Conservation (phyloP, 2,113 vertebrate species). For the Eulacestoma nigropectus region DNA sequence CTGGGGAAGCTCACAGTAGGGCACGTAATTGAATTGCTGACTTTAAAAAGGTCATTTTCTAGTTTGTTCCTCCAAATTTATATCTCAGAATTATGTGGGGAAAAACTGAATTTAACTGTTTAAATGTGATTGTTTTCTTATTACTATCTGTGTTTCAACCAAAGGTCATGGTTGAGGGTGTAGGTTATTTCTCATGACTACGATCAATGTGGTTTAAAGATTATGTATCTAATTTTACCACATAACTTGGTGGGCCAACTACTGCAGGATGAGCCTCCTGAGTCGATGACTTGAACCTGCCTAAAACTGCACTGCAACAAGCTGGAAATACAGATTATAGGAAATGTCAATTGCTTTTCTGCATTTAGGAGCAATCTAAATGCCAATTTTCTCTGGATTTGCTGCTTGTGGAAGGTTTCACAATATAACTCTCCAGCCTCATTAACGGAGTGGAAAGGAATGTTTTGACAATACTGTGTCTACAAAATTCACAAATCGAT, state of each 20-base stretch:
- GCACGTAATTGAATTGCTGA: constrained; percentile 34
- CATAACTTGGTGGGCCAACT: constrained; percentile 45
- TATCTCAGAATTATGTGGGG: constrained; percentile 52
- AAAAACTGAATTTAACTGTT: constrained; percentile 54
- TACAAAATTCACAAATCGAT: constrained; percentile 69
- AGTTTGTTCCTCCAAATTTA: constrained; percentile 56
- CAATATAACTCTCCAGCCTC: constrained; percentile 53
- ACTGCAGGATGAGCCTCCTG: constrained; percentile 19
- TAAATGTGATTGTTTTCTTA: constrained; percentile 57
- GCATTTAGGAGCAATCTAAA: constrained; percentile 66
- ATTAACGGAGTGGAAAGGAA: constrained; percentile 56
- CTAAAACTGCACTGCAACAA: constrained; percentile 69
- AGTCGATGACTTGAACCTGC: constrained; percentile 63
- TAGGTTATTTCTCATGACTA: constrained; percentile 61
- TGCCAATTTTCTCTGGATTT: constrained; percentile 74
- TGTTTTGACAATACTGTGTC: constrained; percentile 68
- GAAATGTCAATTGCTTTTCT: constrained; percentile 71
- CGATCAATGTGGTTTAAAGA: constrained; percentile 70
- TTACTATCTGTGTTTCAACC: constrained; percentile 43
- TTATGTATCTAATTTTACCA: constrained; percentile 63
- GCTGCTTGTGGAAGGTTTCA: constrained; percentile 57
- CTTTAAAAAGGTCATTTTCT: constrained; percentile 56
- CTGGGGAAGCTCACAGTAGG: constrained; percentile 21
- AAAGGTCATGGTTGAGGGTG: constrained; percentile 53
- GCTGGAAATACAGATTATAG: constrained; percentile 68